These are phyloP conservation scores for Coptodon rendalli DNA, from an alignment of 2,113 vertebrate genomes.

Conservation along the genomic window DNA sequence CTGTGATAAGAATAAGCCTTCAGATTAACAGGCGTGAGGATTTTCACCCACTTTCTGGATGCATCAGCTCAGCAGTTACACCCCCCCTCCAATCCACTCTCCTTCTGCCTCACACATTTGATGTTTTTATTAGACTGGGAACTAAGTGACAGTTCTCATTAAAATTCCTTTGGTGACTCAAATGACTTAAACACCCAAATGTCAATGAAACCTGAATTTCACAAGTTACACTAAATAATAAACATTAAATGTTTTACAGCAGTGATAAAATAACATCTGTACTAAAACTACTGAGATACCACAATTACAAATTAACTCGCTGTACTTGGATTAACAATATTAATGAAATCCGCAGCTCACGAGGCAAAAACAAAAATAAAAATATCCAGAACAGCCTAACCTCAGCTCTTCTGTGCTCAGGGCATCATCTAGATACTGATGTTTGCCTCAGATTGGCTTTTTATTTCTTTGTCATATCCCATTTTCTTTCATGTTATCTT, in stretches of 20 bases:
- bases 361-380: background rate
- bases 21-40: slow-evolving; percentile 11
- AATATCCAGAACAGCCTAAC: background rate
- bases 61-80: background rate
- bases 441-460: background rate
- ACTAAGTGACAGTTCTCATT: slow-evolving; percentile 45
- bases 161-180: slow-evolving; percentile 47
- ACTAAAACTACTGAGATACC: slow-evolving; percentile 4
- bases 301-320: background rate
- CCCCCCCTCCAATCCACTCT: background rate
- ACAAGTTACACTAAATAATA: slow-evolving; percentile 30
- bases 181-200: slow-evolving; percentile 41
- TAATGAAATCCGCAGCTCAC: background rate
- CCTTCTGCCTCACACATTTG: slow-evolving; percentile 6
- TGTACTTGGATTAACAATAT: background rate
- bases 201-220: slow-evolving; percentile 35
- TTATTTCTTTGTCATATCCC: background rate
- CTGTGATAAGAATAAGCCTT: slow-evolving; percentile 13
- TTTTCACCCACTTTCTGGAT: slow-evolving; percentile 17
- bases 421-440: background rate
- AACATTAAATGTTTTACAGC: slow-evolving; percentile 19
- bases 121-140: slow-evolving; percentile 40
- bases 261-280: slow-evolving; percentile 13
- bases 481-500: background rate
- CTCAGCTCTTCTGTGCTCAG: background rate